Evolutionary conservation across 2,797 vertebrate species (phyloP), one percentile per base, ranked within the genome.

Genomic region (Diglossa cyanea): DNA sequence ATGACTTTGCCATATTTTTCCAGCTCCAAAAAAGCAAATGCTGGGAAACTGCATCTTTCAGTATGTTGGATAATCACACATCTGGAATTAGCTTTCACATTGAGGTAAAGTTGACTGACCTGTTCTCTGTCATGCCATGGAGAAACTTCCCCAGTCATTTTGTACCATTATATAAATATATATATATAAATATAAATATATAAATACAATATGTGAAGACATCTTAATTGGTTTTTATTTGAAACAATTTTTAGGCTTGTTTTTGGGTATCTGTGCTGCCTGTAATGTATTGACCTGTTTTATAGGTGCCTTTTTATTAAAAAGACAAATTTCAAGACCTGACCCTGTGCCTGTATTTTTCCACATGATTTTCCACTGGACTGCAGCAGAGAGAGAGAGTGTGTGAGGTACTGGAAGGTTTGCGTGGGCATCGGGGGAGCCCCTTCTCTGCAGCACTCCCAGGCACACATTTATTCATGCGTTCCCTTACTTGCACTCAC

Each of bases 281-380:
- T 98, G 98, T 98, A 98, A 98, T 97, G 98, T 98, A 98, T 97
- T 98, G 98, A 98, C 98, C 98, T 98, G 98, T 98, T 98, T 98
- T 98, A 98, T 98, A 98, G 98, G 98, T 98, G 98, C 98, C 98
- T 98, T 98, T 98, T 98, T 98, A 98, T 98, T 98, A 98, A 98
- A 98, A 98, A 98, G 95, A 97, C 95, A 96, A 97, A 97, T 95
- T 96, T 94, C 86, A 97, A 96, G 97, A 97, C 92, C 67, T 67
- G 81, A 84, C 66, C 86, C 74, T 21, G 65, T 85, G 92, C 87
- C 58, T 97, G 65, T 96, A 86, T 67, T 93, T 53, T 53, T 57
- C 76, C 62, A 58, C 2, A 6, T 54, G 90, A 17, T 35, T 68
- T 72, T 44, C 58, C 21, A 33, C 26, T 2, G 39, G 55, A 44